A percentile compares a stretch with the other conserved stretches of the same genome.
These are phyloP conservation scores for Haliclona indistincta DNA, from an alignment of 37 sponge, comb jelly and placozoan genomes.

Conservation along the genomic window DNA sequence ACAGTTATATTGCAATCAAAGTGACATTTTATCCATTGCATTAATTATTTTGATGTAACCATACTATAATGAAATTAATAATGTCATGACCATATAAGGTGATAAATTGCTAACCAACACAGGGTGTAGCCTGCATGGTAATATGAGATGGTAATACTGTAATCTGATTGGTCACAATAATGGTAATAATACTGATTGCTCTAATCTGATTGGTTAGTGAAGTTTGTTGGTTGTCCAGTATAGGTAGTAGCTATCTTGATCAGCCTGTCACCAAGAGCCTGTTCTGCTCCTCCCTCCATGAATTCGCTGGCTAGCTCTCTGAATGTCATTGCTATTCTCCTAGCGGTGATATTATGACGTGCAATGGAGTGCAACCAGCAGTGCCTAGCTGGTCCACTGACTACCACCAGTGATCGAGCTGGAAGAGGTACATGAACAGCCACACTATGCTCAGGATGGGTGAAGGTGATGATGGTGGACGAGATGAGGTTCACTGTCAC, in stretches of 20 bases:
- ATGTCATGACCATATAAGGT: too few species aligned
- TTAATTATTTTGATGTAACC: too few species aligned
- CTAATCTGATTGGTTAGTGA: background rate
- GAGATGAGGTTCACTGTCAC: slow-evolving; percentile 91
- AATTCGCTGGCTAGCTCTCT: slow-evolving; percentile 84
- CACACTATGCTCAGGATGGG: background rate
- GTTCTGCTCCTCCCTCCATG: slow-evolving; percentile 36
- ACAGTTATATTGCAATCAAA: too few species aligned
- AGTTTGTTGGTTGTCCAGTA: slow-evolving; percentile 53
- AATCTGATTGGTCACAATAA: background rate
- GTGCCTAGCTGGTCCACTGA: slow-evolving; percentile 75
- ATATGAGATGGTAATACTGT: background rate
- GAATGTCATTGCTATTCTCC: slow-evolving; percentile 86
- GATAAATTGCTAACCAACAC: too few species aligned
- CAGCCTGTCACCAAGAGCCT: slow-evolving; percentile 51
- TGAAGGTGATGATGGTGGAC: slow-evolving; percentile 77
- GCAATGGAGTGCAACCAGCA: slow-evolving; percentile 87
- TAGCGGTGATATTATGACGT: slow-evolving; percentile 61
- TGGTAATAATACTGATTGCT: background rate
- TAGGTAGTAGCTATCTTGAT: slow-evolving; percentile 45
- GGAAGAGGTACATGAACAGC: slow-evolving; percentile 75
- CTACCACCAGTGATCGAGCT: slow-evolving; percentile 72
- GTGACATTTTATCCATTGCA: too few species aligned
- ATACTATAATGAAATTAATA: too few species aligned
- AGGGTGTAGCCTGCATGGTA: too few species aligned